These are phyloP conservation scores for Thaleichthys pacificus DNA, from an alignment of 2,797 vertebrate genomes.

Conservation along the genomic window DNA sequence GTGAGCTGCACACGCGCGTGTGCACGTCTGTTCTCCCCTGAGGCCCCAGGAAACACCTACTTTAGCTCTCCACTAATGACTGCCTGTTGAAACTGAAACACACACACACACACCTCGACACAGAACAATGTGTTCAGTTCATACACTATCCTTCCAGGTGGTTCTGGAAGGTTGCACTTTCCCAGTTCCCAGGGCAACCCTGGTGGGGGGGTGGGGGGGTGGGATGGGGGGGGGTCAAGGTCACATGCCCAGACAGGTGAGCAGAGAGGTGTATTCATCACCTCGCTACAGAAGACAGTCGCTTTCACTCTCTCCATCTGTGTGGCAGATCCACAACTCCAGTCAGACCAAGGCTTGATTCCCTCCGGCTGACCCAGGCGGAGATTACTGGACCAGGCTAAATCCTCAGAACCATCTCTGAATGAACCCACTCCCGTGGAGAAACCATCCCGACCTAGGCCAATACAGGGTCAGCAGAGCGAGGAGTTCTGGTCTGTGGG, in stretches of 20 bases:
- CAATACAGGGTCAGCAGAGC: slow-evolving; percentile 59
- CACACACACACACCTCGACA: slow-evolving; percentile 47
- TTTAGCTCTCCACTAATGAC: slow-evolving; percentile 65
- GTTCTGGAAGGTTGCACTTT: slow-evolving; percentile 1
- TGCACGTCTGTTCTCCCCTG: slow-evolving; percentile 31
- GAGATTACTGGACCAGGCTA: too few relatives aligned
- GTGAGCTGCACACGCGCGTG: slow-evolving; percentile 20
- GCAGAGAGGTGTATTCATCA: neutral
- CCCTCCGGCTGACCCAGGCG: too few relatives aligned
- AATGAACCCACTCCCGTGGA: slow-evolving; percentile 60
- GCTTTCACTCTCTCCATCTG: slow-evolving; percentile 36
- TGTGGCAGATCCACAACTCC: slow-evolving; percentile 14
- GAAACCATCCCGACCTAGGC: slow-evolving; percentile 59
- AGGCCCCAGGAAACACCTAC: slow-evolving; percentile 57
- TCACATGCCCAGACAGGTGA: neutral
- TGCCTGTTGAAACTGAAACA: slow-evolving; percentile 50
- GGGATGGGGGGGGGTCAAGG: slow-evolving; percentile 29
- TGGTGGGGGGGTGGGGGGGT: slow-evolving; percentile 38
- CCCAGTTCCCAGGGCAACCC: slow-evolving; percentile 38
- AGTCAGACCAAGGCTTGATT: too few relatives aligned
- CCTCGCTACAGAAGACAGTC: neutral
- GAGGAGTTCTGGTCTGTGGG: slow-evolving; percentile 53
- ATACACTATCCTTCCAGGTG: slow-evolving; percentile 37
- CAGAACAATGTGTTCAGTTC: slow-evolving; percentile 57
- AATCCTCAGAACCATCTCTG: slow-evolving; percentile 7